phyloP scores from a whole-genome alignment of 1,140 invertebrate species.

The Carposina sasakii region DNA sequence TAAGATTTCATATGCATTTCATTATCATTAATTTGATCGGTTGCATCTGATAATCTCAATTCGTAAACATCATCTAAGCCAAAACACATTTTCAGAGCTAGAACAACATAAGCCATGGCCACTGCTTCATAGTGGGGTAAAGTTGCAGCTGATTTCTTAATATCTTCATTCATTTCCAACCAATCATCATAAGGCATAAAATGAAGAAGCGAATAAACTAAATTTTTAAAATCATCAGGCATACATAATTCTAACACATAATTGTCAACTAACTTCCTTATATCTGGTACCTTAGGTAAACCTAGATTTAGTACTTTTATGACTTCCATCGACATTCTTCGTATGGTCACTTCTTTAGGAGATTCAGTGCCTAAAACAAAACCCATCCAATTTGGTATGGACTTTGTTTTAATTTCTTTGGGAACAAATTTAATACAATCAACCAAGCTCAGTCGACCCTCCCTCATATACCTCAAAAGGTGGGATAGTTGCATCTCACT shows the following conservation, averaged over 20 bases:
- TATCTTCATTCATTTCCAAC: constrained; percentile 22
- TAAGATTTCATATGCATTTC: constrained; percentile 42
- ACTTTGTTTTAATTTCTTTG: constrained; percentile 38
- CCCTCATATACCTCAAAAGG: constrained; percentile 38
- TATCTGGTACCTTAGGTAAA: constrained; percentile 41
- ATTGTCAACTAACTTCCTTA: constrained; percentile 39
- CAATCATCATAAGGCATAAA: constrained; percentile 31
- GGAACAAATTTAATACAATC: constrained; percentile 45
- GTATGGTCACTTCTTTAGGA: constrained; percentile 15
- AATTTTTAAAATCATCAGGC: constrained; percentile 42
- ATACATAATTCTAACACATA: constrained; percentile 50
- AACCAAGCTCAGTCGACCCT: constrained; percentile 35
- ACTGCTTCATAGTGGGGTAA: constrained; percentile 45
- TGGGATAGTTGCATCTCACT: constrained; percentile 50
- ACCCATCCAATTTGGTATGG: constrained; percentile 33
- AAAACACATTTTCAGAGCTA: constrained; percentile 59
- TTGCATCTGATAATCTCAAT: constrained; percentile 35
- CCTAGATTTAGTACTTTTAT: constrained; percentile 44
- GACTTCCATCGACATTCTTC: constrained; percentile 31
- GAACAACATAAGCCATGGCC: constrained; percentile 48
- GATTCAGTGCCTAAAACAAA: constrained; percentile 23
- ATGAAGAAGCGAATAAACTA: constrained; percentile 45
- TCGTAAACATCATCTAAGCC: constrained; percentile 57
- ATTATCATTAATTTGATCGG: constrained; percentile 46
- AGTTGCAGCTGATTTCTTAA: constrained; percentile 13